Base-by-base conservation (phyloP, 1,140 invertebrate species). In the Stegodyphus mimosarum region DNA sequence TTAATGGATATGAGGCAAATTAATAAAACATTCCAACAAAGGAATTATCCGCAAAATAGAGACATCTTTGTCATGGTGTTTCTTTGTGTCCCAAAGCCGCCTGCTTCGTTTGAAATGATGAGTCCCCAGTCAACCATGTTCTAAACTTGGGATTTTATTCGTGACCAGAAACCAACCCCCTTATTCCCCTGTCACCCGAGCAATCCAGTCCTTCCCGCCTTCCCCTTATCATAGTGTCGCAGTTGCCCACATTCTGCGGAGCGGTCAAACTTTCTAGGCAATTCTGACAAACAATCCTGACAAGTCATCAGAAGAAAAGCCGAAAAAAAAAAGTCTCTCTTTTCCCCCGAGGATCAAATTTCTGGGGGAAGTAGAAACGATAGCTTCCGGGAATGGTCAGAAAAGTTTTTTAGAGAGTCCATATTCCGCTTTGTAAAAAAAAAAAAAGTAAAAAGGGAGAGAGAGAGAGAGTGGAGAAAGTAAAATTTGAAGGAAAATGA, bases 271-370 rank as follows among this genome's bases (percentile, higher is more conserved):
- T 79, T 79, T 79, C 70, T 48, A 33, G 33, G 33, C 33, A 33
- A 33, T 33, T 33, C 69, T 13, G 69, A 33, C 80, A 74, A 83
- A 74, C 80, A 83, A 83, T 83, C 63, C 52, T 83, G 71, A 83
- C 80, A 83, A 73, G 70, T 83, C 71, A 83, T 83, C 80, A 74
- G 48, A 51, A n/a, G 49, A 66, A 52, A 17, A 51, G 50, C 9
- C 7, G 64, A 1, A 33, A 33, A 33, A n/a, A 33, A 33, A 33
- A 33, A 3, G 48, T 51, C 13, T 15, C 67, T 33, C 69, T 33
- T 73, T 50, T 70, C 55, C 80, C 80, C 52, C 13, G 71, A 67
- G 71, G 69, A 74, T 83, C 80, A 74, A 74, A 83, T 74, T 33
- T 33, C 33, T 33, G 33, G 33, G 33, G 7, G 48, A 17, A 53